Percentiles rank a stretch among this genome's conserved stretches.
phyloP scores from a whole-genome alignment of 2,888 invertebrate species.

The Drosophila vallismaia region DNA sequence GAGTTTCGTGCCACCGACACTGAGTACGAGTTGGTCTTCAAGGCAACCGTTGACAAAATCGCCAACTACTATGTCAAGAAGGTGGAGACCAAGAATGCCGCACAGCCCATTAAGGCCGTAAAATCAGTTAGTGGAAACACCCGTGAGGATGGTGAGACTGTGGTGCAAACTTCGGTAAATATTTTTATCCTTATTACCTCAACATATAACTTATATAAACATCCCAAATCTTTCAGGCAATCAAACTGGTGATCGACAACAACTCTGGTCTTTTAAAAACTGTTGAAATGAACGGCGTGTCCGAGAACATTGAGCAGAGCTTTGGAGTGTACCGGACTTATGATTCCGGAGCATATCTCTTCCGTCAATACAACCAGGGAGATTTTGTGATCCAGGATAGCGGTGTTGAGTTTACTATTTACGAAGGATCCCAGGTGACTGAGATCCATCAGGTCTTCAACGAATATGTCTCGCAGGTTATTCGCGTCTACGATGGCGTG shows the following conservation, averaged over 20 bases:
- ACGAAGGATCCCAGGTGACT: constrained; percentile 87
- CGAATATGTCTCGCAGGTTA: constrained; percentile 89
- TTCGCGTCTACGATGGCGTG: constrained; percentile 87
- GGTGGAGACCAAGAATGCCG: neutral
- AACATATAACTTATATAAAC: neutral
- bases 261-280: constrained; percentile 62
- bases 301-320: constrained; percentile 85
- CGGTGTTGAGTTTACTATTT: constrained; percentile 68
- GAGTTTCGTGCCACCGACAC: constrained; percentile 26
- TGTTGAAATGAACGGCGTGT: constrained; percentile 76
- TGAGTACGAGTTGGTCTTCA: constrained; percentile 29
- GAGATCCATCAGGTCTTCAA: constrained; percentile 87
- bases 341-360: constrained; percentile 97
- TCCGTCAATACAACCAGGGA: constrained; percentile 87
- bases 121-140: constrained; percentile 11
- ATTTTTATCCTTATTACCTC: neutral
- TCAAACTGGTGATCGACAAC: constrained; percentile 71
- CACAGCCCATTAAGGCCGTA: neutral
- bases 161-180: constrained; percentile 29
- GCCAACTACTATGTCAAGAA: constrained; percentile 32
- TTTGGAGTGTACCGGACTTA: constrained; percentile 91
- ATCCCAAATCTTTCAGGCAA: constrained; percentile 44
- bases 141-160: constrained; percentile 23
- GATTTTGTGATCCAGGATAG: constrained; percentile 57
- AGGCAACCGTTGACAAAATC: constrained; percentile 30